These are phyloP conservation scores for Agelastica alni DNA, from an alignment of 2,888 invertebrate species.

Conservation along the genomic window DNA sequence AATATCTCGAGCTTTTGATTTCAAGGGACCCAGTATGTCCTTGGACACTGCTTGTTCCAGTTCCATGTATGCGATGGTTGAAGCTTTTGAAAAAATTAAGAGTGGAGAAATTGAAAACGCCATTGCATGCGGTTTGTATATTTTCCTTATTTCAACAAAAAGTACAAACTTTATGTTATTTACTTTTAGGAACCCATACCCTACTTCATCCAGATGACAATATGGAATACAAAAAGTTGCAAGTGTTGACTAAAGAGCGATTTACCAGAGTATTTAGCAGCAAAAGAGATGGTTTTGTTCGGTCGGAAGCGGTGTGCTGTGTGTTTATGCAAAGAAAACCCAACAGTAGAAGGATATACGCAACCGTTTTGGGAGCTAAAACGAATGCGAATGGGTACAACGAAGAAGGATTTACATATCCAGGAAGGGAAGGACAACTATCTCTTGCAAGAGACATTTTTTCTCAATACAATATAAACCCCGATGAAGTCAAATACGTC, in stretches of 20 bases:
- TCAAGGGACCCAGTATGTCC: constrained; percentile 40
- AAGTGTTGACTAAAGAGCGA: constrained; percentile 1
- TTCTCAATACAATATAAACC: constrained; percentile 58
- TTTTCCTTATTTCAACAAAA: too few relatives aligned
- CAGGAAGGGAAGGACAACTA: constrained; percentile 43
- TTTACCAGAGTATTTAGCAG: constrained; percentile 27
- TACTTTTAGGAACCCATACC: too few relatives aligned
- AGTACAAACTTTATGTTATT: too few relatives aligned
- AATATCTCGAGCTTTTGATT: constrained; percentile 39
- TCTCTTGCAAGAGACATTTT: constrained; percentile 59
- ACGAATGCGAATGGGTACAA: constrained; percentile 62
- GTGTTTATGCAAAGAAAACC: constrained; percentile 55
- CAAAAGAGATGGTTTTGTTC: constrained; percentile 43
- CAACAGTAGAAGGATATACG: constrained; percentile 57
- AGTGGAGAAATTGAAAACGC: constrained; percentile 26
- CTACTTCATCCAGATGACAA: not conserved
- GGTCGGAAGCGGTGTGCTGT: constrained; percentile 57
- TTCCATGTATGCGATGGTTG: constrained; percentile 34
- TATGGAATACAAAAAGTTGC: not conserved
- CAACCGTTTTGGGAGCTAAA: constrained; percentile 60
- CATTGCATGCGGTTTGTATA: constrained; percentile 59
- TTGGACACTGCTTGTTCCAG: constrained; percentile 41
- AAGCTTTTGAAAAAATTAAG: constrained; percentile 30
- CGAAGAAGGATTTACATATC: constrained; percentile 43
- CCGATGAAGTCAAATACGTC: constrained; percentile 60